phyloP scores from a whole-genome alignment of 1,140 invertebrate genomes.

The Caenorhabditis latens region DNA sequence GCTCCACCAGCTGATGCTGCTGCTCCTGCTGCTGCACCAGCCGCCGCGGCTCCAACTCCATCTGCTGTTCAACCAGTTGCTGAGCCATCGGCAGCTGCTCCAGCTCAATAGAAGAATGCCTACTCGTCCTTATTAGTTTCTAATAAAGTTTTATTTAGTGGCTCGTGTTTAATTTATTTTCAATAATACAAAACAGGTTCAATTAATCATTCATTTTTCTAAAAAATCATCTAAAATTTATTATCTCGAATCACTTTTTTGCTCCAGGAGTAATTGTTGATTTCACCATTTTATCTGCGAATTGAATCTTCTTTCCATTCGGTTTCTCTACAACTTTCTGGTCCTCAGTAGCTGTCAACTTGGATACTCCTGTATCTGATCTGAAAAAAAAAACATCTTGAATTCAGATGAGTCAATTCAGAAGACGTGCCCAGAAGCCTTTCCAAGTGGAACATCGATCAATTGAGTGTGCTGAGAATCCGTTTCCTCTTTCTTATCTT shows the following conservation, averaged over 20 bases:
- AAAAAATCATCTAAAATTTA: background rate
- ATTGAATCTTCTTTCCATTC: conserved; percentile 36
- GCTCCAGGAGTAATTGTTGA: conserved; percentile 5
- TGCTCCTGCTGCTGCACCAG: conserved; percentile 7
- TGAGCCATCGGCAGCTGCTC: background rate
- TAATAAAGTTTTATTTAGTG: conserved; percentile 2
- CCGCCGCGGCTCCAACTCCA: background rate
- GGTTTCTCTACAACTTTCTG: conserved; percentile 27
- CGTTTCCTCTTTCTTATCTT: conserved; percentile 7
- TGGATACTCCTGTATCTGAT: background rate
- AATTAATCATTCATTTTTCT: too few relatives aligned
- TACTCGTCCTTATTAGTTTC: conserved; percentile 1
- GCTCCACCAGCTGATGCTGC: background rate
- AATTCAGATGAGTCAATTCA: background rate
- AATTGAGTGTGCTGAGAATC: conserved; percentile 40
- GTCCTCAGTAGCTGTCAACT: background rate
- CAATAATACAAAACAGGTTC: background rate
- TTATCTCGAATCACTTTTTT: background rate
- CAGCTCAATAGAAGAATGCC: background rate
- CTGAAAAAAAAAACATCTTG: background rate
- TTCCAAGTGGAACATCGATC: conserved; percentile 7
- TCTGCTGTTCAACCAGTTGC: background rate
- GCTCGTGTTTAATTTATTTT: background rate
- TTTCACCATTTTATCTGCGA: conserved; percentile 38
- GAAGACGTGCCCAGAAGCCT: background rate